Percentiles rank a stretch among this genome's conserved stretches.
phyloP scores from a whole-genome alignment of 2,113 vertebrate species.

The Alouatta palliata region DNA sequence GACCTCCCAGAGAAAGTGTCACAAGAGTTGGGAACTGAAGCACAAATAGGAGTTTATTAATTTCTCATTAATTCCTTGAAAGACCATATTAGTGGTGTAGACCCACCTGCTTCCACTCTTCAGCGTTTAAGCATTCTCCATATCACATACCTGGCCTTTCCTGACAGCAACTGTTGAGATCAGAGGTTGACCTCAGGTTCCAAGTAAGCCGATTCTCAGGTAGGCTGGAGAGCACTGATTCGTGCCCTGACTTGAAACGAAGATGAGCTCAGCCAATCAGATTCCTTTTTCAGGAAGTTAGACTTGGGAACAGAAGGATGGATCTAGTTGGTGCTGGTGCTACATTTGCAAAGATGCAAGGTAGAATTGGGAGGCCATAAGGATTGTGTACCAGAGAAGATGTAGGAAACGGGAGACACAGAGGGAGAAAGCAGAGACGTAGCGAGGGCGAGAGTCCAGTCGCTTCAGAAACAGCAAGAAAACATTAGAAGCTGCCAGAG shows the following conservation, averaged over 20 bases:
- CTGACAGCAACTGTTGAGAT: background rate
- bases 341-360: background rate
- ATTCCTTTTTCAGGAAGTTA: background rate
- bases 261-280: background rate
- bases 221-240: background rate
- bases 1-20: background rate
- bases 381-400: background rate
- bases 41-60: background rate
- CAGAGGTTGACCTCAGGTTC: background rate
- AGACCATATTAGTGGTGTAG: background rate
- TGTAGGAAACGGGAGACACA: background rate
- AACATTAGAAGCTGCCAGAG: no score
- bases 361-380: background rate
- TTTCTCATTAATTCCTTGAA: background rate
- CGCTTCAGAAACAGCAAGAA: background rate
- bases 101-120: background rate
- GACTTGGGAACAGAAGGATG: background rate
- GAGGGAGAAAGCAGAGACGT: background rate
- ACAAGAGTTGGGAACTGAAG: background rate
- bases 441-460: background rate
- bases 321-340: background rate
- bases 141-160: background rate
- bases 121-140: background rate
- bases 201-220: background rate
- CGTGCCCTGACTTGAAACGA: background rate